Conservation (phyloP, 2,797 vertebrate genomes). For the Acropternis orthonyx region DNA sequence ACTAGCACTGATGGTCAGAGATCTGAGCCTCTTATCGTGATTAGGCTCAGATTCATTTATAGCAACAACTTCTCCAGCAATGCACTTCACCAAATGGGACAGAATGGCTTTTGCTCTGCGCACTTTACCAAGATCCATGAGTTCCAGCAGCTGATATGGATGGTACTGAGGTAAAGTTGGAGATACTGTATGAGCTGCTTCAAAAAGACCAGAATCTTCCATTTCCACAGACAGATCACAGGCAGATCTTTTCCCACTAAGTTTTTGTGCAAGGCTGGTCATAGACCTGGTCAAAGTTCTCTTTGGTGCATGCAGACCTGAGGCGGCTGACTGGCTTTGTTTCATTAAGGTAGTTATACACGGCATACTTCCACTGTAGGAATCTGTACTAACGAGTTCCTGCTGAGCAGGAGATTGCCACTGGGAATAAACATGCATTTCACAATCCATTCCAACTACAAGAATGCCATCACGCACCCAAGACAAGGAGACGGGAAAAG, state of each 20-base stretch:
- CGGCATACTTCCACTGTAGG: slow-evolving; percentile 82
- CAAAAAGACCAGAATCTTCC: slow-evolving; percentile 96
- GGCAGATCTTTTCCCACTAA: slow-evolving; percentile 90
- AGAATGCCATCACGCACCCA: slow-evolving; percentile 98
- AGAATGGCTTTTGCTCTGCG: slow-evolving; percentile 94
- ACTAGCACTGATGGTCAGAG: slow-evolving; percentile 92
- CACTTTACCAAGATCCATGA: slow-evolving; percentile 97
- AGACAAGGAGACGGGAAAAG: slow-evolving; percentile 93
- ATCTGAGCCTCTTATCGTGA: slow-evolving; percentile 85
- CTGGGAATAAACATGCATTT: slow-evolving; percentile 99
- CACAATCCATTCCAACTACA: slow-evolving; percentile 98
- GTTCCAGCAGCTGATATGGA: slow-evolving; percentile 92
- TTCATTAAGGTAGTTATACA: slow-evolving; percentile 85
- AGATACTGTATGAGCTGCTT: slow-evolving; percentile 91
- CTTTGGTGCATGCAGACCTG: slow-evolving; percentile 80
- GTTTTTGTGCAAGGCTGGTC: slow-evolving; percentile 96
- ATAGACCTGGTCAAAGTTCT: slow-evolving; percentile 89
- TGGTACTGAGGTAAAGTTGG: slow-evolving; percentile 97
- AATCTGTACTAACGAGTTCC: slow-evolving; percentile 69
- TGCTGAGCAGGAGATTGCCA: slow-evolving; percentile 89
- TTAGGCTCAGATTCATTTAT: slow-evolving; percentile 82
- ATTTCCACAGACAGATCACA: slow-evolving; percentile 88
- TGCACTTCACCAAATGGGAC: slow-evolving; percentile 95
- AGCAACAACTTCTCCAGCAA: slow-evolving; percentile 93
- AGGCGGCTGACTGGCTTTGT: slow-evolving; percentile 82